A percentile compares a stretch with the other conserved stretches of the same genome.
phyloP scores from a whole-genome alignment of 2,888 invertebrate species.

The Julus scandinavius region DNA sequence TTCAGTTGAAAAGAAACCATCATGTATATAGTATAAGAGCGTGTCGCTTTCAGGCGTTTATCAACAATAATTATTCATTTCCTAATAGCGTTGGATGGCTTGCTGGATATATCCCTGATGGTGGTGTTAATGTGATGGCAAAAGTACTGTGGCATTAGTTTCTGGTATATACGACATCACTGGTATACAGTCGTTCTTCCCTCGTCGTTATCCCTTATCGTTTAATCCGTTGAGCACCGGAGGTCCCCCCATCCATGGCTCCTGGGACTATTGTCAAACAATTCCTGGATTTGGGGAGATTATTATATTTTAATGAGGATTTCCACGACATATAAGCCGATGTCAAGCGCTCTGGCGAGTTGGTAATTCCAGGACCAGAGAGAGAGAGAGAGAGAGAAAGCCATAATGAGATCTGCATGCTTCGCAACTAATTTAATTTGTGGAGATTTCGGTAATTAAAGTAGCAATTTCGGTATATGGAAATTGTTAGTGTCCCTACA shows the following conservation, averaged over 20 bases:
- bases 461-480: not conserved
- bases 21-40: not conserved
- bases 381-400: not conserved
- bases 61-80: constrained; percentile 42
- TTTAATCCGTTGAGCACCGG: constrained; percentile 3
- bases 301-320: constrained; percentile 39
- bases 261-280: constrained; percentile 39
- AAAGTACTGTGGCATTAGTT: not conserved
- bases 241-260: not conserved
- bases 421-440: not conserved
- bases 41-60: constrained; percentile 20
- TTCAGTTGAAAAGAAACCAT: constrained; percentile 20
- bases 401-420: not conserved
- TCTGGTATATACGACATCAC: not conserved
- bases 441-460: not conserved
- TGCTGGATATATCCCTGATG: constrained; percentile 15
- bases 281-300: constrained; percentile 25
- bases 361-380: not conserved
- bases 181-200: not conserved
- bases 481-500: not conserved
- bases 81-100: not conserved
- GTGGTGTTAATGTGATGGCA: not conserved
- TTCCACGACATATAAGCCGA: not conserved
- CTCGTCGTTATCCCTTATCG: constrained; percentile 17
- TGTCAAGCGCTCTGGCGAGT: not conserved